These are phyloP conservation scores for Trogon surrucura DNA, from an alignment of 2,113 vertebrate species.

Conservation along the genomic window DNA sequence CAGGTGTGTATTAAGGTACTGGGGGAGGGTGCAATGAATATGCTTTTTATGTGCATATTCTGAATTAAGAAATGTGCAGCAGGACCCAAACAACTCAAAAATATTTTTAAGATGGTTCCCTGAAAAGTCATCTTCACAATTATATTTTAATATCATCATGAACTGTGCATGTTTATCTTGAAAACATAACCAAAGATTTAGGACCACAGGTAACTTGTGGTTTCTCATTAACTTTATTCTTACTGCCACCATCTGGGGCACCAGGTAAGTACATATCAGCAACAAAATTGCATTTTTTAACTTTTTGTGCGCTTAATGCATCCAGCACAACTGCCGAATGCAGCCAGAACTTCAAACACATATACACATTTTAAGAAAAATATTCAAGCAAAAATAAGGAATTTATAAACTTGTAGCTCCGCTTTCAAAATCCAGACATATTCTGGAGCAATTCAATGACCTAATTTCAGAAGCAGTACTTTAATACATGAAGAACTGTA, in stretches of 20 bases:
- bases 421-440: neutral
- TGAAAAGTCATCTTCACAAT: neutral
- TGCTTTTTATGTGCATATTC: fast-evolving
- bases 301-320: neutral
- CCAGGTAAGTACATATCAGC: neutral
- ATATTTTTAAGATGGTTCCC: neutral
- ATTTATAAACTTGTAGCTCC: neutral
- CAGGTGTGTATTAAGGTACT: neutral
- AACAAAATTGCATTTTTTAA: neutral
- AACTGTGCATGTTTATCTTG: neutral
- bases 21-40: neutral
- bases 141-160: neutral
- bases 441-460: neutral
- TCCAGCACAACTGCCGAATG: neutral
- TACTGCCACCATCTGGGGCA: slow-evolving; percentile 7
- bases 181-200: neutral
- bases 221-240: neutral
- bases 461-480: neutral
- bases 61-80: neutral
- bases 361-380: neutral
- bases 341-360: neutral
- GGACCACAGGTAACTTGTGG: fast-evolving
- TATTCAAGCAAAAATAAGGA: neutral
- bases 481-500: neutral
- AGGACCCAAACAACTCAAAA: neutral